Percentiles rank a stretch among this genome's conserved stretches.
phyloP scores from a whole-genome alignment of 2,888 invertebrate species.

The Zaprionus obscuricornis region DNA sequence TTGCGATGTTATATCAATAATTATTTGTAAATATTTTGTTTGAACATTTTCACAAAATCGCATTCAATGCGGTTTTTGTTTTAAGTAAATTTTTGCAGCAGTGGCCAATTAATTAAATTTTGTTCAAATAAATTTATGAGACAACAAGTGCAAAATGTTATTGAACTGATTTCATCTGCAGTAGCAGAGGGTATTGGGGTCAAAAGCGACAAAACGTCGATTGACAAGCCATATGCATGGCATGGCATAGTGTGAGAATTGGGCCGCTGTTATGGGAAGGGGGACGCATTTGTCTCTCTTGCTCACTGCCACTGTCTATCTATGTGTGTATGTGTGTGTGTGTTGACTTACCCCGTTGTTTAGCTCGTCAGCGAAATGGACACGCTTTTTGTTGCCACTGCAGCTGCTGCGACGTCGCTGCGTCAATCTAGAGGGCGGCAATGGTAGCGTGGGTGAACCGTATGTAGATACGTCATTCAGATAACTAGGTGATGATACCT shows the following conservation, averaged over 20 bases:
- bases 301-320: background rate
- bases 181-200: slow-evolving; percentile 58
- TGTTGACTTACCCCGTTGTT: slow-evolving; percentile 59
- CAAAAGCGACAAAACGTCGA: slow-evolving; percentile 50
- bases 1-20: slow-evolving; percentile 8
- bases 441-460: slow-evolving; percentile 15
- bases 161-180: slow-evolving; percentile 75
- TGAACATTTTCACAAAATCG: slow-evolving; percentile 26
- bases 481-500: slow-evolving; percentile 66
- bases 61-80: slow-evolving; percentile 16
- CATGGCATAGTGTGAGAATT: slow-evolving; percentile 2
- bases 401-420: slow-evolving; percentile 60
- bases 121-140: slow-evolving; percentile 74
- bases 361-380: slow-evolving; percentile 83
- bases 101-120: slow-evolving; percentile 70
- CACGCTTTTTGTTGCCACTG: slow-evolving; percentile 81
- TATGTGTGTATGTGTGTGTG: no score
- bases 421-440: slow-evolving; percentile 41
- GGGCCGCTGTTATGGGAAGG: background rate
- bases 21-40: slow-evolving; percentile 21
- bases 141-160: slow-evolving; percentile 64
- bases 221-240: slow-evolving; percentile 58
- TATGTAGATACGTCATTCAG: slow-evolving; percentile 18
- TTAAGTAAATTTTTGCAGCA: slow-evolving; percentile 55
- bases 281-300: background rate